Evolutionary conservation across 2,888 invertebrate genomes (phyloP).

Genomic region (Caenorhabditis sp.): DNA sequence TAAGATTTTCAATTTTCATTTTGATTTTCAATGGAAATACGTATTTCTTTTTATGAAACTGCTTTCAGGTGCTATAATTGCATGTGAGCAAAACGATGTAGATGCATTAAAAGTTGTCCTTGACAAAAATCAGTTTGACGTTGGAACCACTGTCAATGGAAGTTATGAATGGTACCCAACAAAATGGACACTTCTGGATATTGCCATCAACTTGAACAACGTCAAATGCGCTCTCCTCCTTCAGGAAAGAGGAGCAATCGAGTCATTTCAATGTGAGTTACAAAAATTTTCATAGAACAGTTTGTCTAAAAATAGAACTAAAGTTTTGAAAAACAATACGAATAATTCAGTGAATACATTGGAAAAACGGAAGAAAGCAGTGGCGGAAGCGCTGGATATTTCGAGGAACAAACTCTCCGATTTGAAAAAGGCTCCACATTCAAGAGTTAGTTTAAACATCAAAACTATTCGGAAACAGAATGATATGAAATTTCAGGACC

Average conservation of each 20-base stretch:
- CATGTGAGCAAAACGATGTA: conserved; percentile 95
- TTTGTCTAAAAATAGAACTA: conserved; percentile 1
- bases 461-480: no score
- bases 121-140: conserved; percentile 93
- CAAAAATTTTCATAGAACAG: no score
- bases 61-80: conserved; percentile 88
- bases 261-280: conserved; percentile 78
- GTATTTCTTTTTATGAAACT: background rate
- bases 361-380: conserved; percentile 64
- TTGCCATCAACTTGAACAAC: conserved; percentile 94
- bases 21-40: background rate
- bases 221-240: conserved; percentile 93
- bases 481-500: conserved; percentile 35
- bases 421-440: conserved; percentile 50
- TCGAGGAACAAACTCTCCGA: conserved; percentile 47
- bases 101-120: conserved; percentile 94
- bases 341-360: conserved; percentile 66
- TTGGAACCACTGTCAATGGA: conserved; percentile 89
- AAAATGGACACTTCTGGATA: conserved; percentile 91
- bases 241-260: conserved; percentile 86
- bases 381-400: conserved; percentile 62
- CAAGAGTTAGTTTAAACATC: conserved; percentile 43
- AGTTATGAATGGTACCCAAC: conserved; percentile 52
- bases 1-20: background rate
- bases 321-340: background rate